Conservation (phyloP, 92 coral and sea anemone species). For the Paragorgia papillata region DNA sequence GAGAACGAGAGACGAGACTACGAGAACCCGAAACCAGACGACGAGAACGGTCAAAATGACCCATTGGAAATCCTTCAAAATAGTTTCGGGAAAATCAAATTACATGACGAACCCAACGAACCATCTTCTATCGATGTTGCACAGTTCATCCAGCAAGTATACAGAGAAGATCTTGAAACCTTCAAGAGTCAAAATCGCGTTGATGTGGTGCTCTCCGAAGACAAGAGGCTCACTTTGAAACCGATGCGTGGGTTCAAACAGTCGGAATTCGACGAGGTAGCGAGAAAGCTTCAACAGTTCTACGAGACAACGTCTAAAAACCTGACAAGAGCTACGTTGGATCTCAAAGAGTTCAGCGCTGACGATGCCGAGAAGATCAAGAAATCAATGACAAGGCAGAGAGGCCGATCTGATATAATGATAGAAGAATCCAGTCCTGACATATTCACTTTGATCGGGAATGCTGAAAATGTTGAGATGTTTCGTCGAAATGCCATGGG, state of each 20-base stretch:
- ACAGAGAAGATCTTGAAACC: neutral
- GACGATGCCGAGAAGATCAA: neutral
- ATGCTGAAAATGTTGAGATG: neutral
- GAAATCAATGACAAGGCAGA: neutral
- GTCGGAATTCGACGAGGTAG: neutral
- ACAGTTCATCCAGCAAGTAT: constrained; percentile 3
- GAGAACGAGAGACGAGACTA: neutral
- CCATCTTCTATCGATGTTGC: neutral
- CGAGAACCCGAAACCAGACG: neutral
- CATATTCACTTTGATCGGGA: neutral
- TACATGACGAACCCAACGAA: neutral
- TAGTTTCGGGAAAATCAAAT: neutral
- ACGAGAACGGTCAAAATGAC: neutral
- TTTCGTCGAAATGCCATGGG: neutral
- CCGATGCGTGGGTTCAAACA: neutral
- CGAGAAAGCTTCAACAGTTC: neutral
- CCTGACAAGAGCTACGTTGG: neutral
- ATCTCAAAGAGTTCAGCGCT: neutral
- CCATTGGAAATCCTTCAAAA: neutral
- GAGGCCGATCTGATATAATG: neutral
- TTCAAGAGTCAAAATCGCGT: constrained; percentile 2
- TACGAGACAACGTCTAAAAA: neutral
- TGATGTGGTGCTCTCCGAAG: neutral
- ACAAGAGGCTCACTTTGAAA: neutral
- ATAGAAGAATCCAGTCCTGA: neutral